Evolutionary conservation across 2,113 vertebrate genomes (phyloP).

Genomic region (Dasypus novemcinctus): DNA sequence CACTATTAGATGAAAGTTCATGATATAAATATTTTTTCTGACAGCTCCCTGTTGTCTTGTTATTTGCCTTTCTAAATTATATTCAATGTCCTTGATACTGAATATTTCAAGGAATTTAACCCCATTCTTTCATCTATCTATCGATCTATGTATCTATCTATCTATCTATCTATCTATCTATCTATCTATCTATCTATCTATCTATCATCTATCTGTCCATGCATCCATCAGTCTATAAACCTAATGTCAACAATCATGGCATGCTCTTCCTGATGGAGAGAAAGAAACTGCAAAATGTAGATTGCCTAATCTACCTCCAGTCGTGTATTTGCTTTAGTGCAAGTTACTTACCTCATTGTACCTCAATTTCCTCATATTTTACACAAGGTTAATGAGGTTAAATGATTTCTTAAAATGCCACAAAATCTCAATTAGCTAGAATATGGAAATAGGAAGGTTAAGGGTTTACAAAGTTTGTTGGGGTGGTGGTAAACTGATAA

Average conservation of each 20-base stretch:
- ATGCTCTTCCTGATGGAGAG: background rate
- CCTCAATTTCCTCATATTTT: background rate
- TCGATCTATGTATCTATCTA: background rate
- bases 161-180: background rate
- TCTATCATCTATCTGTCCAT: background rate
- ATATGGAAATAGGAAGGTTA: background rate
- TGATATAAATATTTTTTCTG: background rate
- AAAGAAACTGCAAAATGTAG: background rate
- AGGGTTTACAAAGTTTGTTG: background rate
- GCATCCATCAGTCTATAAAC: too few species aligned
- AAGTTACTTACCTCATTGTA: constrained; percentile 15
- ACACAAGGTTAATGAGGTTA: background rate
- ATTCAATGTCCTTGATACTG: background rate
- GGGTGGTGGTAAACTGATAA: background rate
- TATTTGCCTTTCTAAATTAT: background rate
- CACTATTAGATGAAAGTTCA: background rate
- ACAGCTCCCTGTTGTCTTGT: background rate
- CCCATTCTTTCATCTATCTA: background rate
- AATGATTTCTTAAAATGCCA: background rate
- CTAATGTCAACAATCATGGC: background rate
- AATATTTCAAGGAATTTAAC: constrained; percentile 34
- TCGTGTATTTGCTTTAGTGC: background rate
- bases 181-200: background rate
- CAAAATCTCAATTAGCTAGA: background rate
- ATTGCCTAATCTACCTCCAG: background rate